A percentile compares a stretch with the other conserved stretches of the same genome.
Evolutionary conservation across 2,797 vertebrate species (phyloP).

Genomic region (Zenarchopterus dispar): DNA sequence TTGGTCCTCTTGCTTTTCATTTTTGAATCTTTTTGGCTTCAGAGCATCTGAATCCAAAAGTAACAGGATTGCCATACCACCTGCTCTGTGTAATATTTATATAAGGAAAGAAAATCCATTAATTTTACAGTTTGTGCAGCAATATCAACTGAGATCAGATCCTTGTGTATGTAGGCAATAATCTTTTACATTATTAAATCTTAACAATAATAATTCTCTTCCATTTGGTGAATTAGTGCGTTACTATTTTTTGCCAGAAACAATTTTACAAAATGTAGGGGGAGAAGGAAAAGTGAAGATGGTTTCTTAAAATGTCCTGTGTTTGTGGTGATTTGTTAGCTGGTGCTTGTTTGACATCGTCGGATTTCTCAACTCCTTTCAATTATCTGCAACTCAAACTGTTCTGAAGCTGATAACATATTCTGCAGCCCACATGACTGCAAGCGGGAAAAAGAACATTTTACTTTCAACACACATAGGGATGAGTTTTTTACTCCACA

Average conservation of each 20-base stretch:
- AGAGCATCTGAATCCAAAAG: background rate
- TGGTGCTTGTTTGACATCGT: constrained; percentile 27
- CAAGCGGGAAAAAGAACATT: constrained; percentile 31
- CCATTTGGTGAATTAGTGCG: background rate
- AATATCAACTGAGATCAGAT: background rate
- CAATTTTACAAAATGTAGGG: constrained; percentile 5
- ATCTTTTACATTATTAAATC: background rate
- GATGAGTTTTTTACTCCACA: constrained; percentile 30
- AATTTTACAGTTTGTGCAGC: no score
- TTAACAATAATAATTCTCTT: no score
- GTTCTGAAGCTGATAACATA: constrained; percentile 53
- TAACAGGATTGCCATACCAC: background rate
- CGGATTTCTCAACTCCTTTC: constrained; percentile 59
- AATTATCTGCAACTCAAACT: constrained; percentile 71
- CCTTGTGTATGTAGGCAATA: background rate
- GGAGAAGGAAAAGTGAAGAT: constrained; percentile 14
- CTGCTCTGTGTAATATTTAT: background rate
- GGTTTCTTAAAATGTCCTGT: constrained; percentile 16
- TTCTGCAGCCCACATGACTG: constrained; percentile 49
- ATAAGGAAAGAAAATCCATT: background rate
- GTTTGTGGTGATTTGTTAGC: constrained; percentile 10
- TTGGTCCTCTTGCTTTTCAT: background rate
- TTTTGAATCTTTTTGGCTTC: background rate
- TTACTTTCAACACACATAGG: constrained; percentile 37
- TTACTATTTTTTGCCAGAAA: constrained; percentile 9